phyloP scores from a whole-genome alignment of 2,113 vertebrate genomes.

The Dendrocopos noguchii region DNA sequence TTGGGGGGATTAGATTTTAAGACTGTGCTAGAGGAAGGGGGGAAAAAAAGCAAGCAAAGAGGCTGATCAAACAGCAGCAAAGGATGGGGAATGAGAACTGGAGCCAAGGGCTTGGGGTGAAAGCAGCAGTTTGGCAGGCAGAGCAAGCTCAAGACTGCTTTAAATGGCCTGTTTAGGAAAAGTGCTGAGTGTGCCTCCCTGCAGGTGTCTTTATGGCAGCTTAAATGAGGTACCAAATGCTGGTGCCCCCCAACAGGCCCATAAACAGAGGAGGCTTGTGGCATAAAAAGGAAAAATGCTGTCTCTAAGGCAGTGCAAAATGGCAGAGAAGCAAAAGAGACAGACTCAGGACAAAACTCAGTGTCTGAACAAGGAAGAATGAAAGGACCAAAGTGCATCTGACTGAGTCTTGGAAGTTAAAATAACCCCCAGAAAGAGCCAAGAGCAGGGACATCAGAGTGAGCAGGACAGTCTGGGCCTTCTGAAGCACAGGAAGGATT shows the following conservation, averaged over 20 bases:
- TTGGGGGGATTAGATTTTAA: background rate
- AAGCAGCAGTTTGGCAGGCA: background rate
- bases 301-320: background rate
- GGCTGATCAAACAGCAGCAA: background rate
- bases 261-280: background rate
- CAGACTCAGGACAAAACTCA: background rate
- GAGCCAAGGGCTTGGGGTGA: constrained; percentile 3
- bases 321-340: background rate
- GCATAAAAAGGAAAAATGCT: background rate
- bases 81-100: background rate
- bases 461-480: background rate
- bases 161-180: constrained; percentile 2
- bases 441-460: background rate
- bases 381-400: background rate
- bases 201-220: background rate
- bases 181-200: background rate
- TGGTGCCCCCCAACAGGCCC: background rate
- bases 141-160: background rate
- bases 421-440: background rate
- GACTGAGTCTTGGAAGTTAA: background rate
- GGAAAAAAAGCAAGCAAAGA: background rate
- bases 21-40: fast-evolving
- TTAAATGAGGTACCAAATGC: constrained; percentile 3
- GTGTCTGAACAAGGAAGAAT: background rate
- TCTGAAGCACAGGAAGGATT: background rate